These are phyloP conservation scores for Proales similis DNA, from an alignment of 1,140 invertebrate species.

Conservation along the genomic window DNA sequence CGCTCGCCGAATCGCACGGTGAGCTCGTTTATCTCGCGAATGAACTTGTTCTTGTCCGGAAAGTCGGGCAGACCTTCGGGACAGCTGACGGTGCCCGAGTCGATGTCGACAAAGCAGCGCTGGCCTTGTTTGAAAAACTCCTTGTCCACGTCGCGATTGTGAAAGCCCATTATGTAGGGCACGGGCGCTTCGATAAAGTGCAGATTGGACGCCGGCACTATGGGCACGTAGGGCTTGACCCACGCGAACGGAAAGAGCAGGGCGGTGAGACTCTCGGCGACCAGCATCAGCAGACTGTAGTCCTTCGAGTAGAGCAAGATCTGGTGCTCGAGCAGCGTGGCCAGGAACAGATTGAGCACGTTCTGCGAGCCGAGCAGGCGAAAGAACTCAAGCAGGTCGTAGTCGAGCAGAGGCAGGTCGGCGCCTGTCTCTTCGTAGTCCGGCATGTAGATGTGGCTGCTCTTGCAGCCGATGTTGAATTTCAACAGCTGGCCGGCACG, in stretches of 20 bases:
- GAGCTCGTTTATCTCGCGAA: slow-evolving; percentile 71
- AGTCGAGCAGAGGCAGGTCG: slow-evolving; percentile 88
- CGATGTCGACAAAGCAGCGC: slow-evolving; percentile 84
- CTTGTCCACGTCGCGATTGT: slow-evolving; percentile 47
- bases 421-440: slow-evolving; percentile 53
- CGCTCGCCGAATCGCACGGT: slow-evolving; percentile 62
- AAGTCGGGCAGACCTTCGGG: slow-evolving; percentile 90
- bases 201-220: slow-evolving; percentile 82
- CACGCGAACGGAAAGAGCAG: slow-evolving; percentile 89
- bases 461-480: slow-evolving; percentile 59
- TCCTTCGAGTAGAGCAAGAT: slow-evolving; percentile 84
- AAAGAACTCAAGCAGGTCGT: slow-evolving; percentile 79
- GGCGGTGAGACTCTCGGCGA: slow-evolving; percentile 83
- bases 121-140: slow-evolving; percentile 31
- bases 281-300: slow-evolving; percentile 88
- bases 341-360: slow-evolving; percentile 85
- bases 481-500: slow-evolving; percentile 73
- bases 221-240: slow-evolving; percentile 98
- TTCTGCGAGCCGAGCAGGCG: slow-evolving; percentile 75
- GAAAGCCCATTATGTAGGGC: slow-evolving; percentile 90
- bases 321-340: slow-evolving; percentile 91
- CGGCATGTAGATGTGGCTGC: slow-evolving; percentile 55
- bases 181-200: slow-evolving; percentile 98
- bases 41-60: slow-evolving; percentile 77
- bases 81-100: slow-evolving; percentile 77